Percentiles rank a stretch among this genome's conserved stretches.
Conservation (phyloP, 2,888 invertebrate genomes). For the Apotomis betuletana region DNA sequence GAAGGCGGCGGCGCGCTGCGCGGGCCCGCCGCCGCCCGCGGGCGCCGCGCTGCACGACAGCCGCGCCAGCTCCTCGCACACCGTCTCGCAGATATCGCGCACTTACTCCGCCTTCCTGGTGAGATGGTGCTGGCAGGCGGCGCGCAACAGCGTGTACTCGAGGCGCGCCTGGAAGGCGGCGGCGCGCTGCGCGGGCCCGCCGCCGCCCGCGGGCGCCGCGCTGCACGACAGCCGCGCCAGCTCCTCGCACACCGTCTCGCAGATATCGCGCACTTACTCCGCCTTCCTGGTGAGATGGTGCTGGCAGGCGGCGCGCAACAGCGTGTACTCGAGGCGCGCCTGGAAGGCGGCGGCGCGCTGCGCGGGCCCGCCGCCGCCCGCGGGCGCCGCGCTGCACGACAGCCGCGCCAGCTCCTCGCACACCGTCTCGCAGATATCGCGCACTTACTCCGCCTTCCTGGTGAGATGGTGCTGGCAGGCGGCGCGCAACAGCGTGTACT, state of each 20-base stretch:
- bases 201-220: constrained; percentile 57
- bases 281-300: constrained; percentile 73
- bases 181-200: constrained; percentile 78
- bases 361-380: constrained; percentile 45
- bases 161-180: constrained; percentile 89
- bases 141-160: constrained; percentile 76
- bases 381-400: constrained; percentile 86
- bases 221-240: constrained; percentile 93
- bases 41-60: constrained; percentile 87
- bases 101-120: constrained; percentile 73
- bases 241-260: constrained; percentile 97
- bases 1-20: constrained; percentile 85
- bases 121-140: constrained; percentile 69
- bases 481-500: constrained; percentile 66
- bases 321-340: constrained; percentile 87
- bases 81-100: constrained; percentile 96
- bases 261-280: constrained; percentile 87
- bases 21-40: constrained; percentile 51
- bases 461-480: constrained; percentile 72
- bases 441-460: constrained; percentile 72
- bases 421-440: constrained; percentile 96
- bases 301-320: constrained; percentile 65
- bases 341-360: constrained; percentile 87
- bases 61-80: constrained; percentile 95
- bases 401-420: constrained; percentile 96